These are phyloP conservation scores for Microcebus griseorufus DNA, from an alignment of 2,113 vertebrate species.

Conservation along the genomic window DNA sequence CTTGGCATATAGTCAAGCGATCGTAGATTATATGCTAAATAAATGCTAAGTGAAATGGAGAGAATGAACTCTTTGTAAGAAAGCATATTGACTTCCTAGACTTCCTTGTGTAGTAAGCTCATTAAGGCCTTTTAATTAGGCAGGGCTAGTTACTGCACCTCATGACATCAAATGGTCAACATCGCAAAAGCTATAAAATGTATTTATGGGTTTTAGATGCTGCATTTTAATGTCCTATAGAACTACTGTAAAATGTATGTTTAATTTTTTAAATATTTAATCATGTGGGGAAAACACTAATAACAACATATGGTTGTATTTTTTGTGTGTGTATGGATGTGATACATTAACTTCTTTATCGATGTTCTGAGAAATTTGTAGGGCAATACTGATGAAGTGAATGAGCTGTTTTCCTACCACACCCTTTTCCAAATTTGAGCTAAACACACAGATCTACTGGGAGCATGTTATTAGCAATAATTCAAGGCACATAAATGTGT, in stretches of 20 bases:
- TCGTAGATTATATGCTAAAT: slow-evolving; percentile 69
- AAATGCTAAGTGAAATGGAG: slow-evolving; percentile 61
- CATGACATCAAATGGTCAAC: slow-evolving; percentile 74
- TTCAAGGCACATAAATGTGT: slow-evolving; percentile 47
- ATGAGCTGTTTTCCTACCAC: slow-evolving; percentile 33
- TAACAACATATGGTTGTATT: slow-evolving; percentile 52
- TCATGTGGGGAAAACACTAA: slow-evolving; percentile 49
- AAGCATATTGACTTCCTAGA: slow-evolving; percentile 70
- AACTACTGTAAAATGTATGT: slow-evolving; percentile 59
- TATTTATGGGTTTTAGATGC: slow-evolving; percentile 68
- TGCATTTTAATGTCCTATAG: slow-evolving; percentile 57
- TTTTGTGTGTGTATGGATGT: not conserved
- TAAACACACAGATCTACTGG: slow-evolving; percentile 23
- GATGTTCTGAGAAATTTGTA: slow-evolving; percentile 40
- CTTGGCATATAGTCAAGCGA: slow-evolving; percentile 58
- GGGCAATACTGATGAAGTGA: slow-evolving; percentile 7
- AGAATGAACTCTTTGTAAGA: slow-evolving; percentile 73
- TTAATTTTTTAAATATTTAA: slow-evolving; percentile 73
- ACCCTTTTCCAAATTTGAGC: slow-evolving; percentile 47
- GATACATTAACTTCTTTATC: slow-evolving; percentile 41
- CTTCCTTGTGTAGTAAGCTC: slow-evolving; percentile 70
- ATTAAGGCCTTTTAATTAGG: slow-evolving; percentile 80
- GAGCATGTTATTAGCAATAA: slow-evolving; percentile 47
- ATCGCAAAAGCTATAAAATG: slow-evolving; percentile 52
- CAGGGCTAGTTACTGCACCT: slow-evolving; percentile 59